Evolutionary conservation across 1,140 invertebrate species (phyloP).

Genomic region (Colletes gigas): DNA sequence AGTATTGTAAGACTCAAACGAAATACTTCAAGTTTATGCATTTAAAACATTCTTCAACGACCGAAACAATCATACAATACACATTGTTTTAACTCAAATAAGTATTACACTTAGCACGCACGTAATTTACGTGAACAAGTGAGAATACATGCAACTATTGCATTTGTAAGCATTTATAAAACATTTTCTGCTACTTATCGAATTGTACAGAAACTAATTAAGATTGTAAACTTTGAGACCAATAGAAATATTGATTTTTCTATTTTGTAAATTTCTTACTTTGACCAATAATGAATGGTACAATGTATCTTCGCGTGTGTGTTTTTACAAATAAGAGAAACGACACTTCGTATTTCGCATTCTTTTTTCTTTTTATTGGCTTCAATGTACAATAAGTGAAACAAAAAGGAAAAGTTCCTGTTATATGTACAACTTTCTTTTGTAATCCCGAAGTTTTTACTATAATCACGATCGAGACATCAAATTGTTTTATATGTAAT

Average conservation of each 20-base stretch:
- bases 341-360: slow-evolving; percentile 10
- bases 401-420: slow-evolving; percentile 43
- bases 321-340: slow-evolving; percentile 18
- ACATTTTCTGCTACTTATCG: slow-evolving; percentile 11
- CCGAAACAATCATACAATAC: slow-evolving; percentile 23
- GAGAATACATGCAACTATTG: slow-evolving; percentile 6
- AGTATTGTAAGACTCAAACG: slow-evolving; percentile 4
- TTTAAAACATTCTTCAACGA: slow-evolving; percentile 23
- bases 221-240: slow-evolving; percentile 23
- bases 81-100: slow-evolving; percentile 21
- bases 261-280: slow-evolving; percentile 38
- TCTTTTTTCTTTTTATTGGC: slow-evolving; percentile 12
- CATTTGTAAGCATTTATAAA: slow-evolving; percentile 38
- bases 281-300: slow-evolving; percentile 8
- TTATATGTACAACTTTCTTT: slow-evolving; percentile 36
- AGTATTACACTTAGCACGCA: slow-evolving; percentile 5
- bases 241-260: slow-evolving; percentile 37
- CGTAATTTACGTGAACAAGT: slow-evolving; percentile 14
- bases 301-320: slow-evolving; percentile 3
- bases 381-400: slow-evolving; percentile 31
- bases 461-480: neutral
- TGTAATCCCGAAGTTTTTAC: slow-evolving; percentile 27
- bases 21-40: slow-evolving; percentile 28
- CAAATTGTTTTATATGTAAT: slow-evolving; percentile 20
- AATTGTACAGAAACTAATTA: slow-evolving; percentile 6